A percentile compares a stretch with the other conserved stretches of the same genome.
Conservation (phyloP, 2,888 invertebrate genomes). For the Caenorhabditis angaria region DNA sequence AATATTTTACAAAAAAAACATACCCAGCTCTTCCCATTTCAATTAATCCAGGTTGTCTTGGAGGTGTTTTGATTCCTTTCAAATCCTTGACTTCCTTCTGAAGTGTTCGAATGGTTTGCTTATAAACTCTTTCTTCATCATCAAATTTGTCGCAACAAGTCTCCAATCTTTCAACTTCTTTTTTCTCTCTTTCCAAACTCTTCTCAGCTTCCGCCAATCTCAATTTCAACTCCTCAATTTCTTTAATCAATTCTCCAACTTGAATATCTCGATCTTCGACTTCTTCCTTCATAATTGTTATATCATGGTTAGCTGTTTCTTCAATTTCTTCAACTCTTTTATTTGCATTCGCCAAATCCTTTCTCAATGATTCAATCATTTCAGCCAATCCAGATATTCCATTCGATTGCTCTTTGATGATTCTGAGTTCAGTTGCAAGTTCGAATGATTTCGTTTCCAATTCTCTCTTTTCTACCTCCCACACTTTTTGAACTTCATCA, state of each 20-base stretch:
- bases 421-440: neutral
- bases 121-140: constrained; percentile 7
- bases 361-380: neutral
- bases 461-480: neutral
- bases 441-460: neutral
- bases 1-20: neutral
- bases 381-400: neutral
- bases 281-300: constrained; percentile 35
- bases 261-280: constrained; percentile 10
- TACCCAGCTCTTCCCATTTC: neutral
- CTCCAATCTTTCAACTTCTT: neutral
- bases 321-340: constrained; percentile 14
- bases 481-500: neutral
- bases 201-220: neutral
- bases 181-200: neutral
- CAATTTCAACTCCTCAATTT: neutral
- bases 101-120: neutral
- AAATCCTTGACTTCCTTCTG: neutral
- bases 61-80: constrained; percentile 9
- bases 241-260: neutral
- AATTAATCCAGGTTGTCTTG: constrained; percentile 10
- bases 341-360: constrained; percentile 79
- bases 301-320: constrained; percentile 31
- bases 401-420: neutral
- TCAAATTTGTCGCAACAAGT: constrained; percentile 9